Percentiles rank a stretch among this genome's conserved stretches.
Evolutionary conservation across 2,888 invertebrate genomes (phyloP).

Genomic region (Theodoxus fluviatilis): DNA sequence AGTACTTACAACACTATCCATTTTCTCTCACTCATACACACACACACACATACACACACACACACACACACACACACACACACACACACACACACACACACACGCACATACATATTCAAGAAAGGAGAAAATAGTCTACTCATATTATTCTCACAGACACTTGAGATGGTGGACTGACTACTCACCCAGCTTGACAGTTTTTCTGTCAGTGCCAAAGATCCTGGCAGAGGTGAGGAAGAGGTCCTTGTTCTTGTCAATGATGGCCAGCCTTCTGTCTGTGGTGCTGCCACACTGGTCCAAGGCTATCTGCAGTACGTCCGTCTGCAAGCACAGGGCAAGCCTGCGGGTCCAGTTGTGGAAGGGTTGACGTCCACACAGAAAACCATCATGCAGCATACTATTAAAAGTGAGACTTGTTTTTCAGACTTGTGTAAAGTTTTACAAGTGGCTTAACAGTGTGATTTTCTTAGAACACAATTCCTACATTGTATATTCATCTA

Average conservation of each 20-base stretch:
- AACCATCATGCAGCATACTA: neutral
- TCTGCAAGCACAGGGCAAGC: conserved; percentile 55
- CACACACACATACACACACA: neutral
- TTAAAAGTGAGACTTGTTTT: neutral
- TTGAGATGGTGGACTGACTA: neutral
- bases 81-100: neutral
- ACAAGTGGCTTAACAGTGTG: too few species aligned
- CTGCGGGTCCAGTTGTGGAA: neutral
- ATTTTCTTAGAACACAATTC: too few species aligned
- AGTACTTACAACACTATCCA: too few species aligned
- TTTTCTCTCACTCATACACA: too few species aligned
- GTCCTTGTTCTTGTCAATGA: conserved; percentile 89
- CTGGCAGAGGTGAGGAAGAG: conserved; percentile 78
- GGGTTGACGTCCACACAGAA: neutral
- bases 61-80: neutral
- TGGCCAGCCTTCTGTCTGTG: conserved; percentile 82
- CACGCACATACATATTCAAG: too few species aligned
- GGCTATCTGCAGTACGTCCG: conserved; percentile 81
- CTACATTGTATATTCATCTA: neutral
- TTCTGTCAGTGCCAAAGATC: conserved; percentile 72
- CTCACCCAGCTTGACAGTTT: conserved; percentile 78
- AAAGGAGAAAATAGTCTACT: neutral
- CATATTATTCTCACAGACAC: neutral
- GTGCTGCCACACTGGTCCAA: conserved; percentile 84
- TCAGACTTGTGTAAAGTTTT: too few species aligned